Evolutionary conservation across 2,113 vertebrate genomes (phyloP), one percentile per base, ranked within the genome.

Genomic region (Ammodytes marinus): DNA sequence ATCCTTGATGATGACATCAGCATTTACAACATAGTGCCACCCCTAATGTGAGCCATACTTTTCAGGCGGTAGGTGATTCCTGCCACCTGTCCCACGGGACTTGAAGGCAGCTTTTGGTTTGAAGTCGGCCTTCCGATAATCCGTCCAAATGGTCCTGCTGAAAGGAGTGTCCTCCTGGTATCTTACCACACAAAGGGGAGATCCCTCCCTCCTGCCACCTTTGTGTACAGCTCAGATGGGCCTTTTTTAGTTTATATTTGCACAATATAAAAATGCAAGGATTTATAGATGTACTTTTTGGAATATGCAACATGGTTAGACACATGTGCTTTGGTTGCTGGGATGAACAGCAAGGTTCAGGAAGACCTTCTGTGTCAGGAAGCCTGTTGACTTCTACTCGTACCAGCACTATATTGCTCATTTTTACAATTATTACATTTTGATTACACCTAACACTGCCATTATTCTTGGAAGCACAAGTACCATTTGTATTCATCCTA

Each of bases 401-500:
- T 47, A 13, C 10, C 57, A 78, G 54, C 76, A 2, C 2, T 5
- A 55, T 59, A 45, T 37, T 15, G 54, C 27, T 78, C 37, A 9
- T 39, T 67, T 35, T 70, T 37, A 50, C 15, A 49, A 40, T 65
- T 72, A 8, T 61, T 77, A 52, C 19, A 52, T 74, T 68, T 43
- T 65, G 27, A 50, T 7, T 40, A 43, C 5, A 43, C 52, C 67
- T 43, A 46, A 54, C 43, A 14, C 15, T 12, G 54, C 68, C 67
- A 37, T 68, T 37, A 55, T 11, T 58, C 40, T 74, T 53, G n/a
- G 10, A 85, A 84, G 78, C 82, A 85, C 78, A 79, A 59, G 45
- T 60, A 15, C 40, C 27, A 43, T 27, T 54, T 47, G 69, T 54
- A 63, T 52, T 46, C 39, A 52, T 37, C 65, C 37, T 37, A 69